A percentile compares a stretch with the other conserved stretches of the same genome.
Conservation (phyloP, 2,888 invertebrate genomes). For the Stenolophus ochropezus region DNA sequence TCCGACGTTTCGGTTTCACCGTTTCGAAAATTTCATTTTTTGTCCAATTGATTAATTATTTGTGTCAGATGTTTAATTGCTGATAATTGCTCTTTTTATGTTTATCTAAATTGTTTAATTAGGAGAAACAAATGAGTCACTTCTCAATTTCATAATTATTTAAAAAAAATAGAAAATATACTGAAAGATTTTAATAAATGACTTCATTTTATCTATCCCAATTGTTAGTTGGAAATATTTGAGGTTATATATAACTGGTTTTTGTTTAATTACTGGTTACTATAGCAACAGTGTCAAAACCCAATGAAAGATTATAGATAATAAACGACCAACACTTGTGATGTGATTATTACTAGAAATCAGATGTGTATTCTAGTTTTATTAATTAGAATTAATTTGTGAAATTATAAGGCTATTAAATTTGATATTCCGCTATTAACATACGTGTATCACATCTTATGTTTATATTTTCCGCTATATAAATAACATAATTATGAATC, state of each 20-base stretch:
- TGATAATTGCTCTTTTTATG: constrained; percentile 1
- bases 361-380: not conserved
- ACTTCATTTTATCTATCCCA: too few relatives aligned
- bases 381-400: constrained; percentile 25
- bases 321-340: constrained; percentile 3
- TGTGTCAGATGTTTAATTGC: constrained; percentile 12
- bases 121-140: too few relatives aligned
- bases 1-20: constrained; percentile 6
- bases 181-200: too few relatives aligned
- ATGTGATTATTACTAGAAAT: constrained; percentile 30
- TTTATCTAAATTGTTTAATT: constrained; percentile 25
- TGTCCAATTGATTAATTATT: constrained; percentile 32
- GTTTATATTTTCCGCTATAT: not conserved
- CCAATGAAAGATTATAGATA: not conserved
- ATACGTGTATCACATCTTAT: not conserved
- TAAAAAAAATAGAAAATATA: too few relatives aligned
- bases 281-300: not conserved
- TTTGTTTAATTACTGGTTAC: too few relatives aligned
- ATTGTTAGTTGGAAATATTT: too few relatives aligned
- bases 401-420: constrained; percentile 16
- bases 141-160: too few relatives aligned
- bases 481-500: not conserved
- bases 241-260: too few relatives aligned
- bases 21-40: constrained; percentile 27
- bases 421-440: constrained; percentile 1